Evolutionary conservation across 2,113 vertebrate genomes (phyloP).

Genomic region (Dissostichus mawsoni): DNA sequence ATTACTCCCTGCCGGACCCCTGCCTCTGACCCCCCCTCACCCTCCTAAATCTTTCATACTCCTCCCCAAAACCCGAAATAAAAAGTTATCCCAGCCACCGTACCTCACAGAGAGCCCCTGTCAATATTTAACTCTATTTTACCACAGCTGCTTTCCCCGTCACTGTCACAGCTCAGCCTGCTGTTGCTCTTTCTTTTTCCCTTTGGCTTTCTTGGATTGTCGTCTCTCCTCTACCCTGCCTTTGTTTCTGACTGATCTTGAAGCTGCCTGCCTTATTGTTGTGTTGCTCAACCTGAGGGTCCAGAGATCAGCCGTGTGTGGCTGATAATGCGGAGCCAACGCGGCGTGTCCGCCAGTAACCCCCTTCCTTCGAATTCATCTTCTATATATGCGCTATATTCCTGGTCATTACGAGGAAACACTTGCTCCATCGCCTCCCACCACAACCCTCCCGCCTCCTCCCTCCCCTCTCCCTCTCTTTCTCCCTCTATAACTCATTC

Average conservation of each 20-base stretch:
- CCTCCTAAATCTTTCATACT: constrained; percentile 65
- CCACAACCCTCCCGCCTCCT: constrained; percentile 19
- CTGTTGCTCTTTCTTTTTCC: background rate
- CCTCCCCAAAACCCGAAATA: constrained; percentile 56
- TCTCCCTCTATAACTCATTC: constrained; percentile 38
- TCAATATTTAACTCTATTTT: constrained; percentile 25
- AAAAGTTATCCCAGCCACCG: constrained; percentile 45
- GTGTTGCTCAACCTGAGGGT: constrained; percentile 76
- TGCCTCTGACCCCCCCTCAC: constrained; percentile 46
- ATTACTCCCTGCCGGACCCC: constrained; percentile 43
- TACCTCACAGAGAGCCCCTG: constrained; percentile 15
- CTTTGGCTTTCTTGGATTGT: constrained; percentile 8
- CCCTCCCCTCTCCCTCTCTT: background rate
- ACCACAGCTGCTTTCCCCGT: background rate
- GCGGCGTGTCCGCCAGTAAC: constrained; percentile 60
- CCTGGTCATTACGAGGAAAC: constrained; percentile 51
- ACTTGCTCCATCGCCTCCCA: constrained; percentile 44
- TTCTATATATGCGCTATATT: constrained; percentile 47
- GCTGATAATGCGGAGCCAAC: constrained; percentile 66
- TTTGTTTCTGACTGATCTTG: constrained; percentile 46
- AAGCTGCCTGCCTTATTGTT: constrained; percentile 24
- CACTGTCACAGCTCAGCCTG: background rate
- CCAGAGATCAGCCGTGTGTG: constrained; percentile 75
- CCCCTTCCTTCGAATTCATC: constrained; percentile 54
- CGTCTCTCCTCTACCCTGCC: constrained; percentile 9